A percentile compares a stretch with the other conserved stretches of the same genome.
Evolutionary conservation across 2,797 vertebrate species (phyloP).

Genomic region (Anolis apletophallus): DNA sequence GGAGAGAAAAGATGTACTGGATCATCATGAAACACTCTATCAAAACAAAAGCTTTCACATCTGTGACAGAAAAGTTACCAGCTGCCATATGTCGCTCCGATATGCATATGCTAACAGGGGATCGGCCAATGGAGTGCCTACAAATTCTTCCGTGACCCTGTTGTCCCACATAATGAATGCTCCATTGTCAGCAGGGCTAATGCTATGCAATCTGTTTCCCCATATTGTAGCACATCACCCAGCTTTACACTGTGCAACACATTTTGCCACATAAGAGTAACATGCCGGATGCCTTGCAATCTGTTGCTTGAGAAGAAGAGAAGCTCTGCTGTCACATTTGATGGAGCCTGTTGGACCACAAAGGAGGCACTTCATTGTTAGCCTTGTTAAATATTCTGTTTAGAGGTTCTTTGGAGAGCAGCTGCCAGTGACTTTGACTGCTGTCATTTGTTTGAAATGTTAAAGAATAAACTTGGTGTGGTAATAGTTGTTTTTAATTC

Average conservation of each 20-base stretch:
- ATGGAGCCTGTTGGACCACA: slow-evolving; percentile 44
- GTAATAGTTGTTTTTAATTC: no score
- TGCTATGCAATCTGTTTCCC: slow-evolving; percentile 62
- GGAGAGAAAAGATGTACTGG: slow-evolving; percentile 25
- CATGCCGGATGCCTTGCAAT: slow-evolving; percentile 56
- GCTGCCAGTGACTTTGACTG: slow-evolving; percentile 29
- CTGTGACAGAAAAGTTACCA: slow-evolving; percentile 63
- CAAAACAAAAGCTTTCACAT: slow-evolving; percentile 67
- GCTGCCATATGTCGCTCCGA: slow-evolving; percentile 68
- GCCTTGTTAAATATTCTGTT: slow-evolving; percentile 15
- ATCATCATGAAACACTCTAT: slow-evolving; percentile 19
- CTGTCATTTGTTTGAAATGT: neutral
- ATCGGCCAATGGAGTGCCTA: slow-evolving; percentile 46
- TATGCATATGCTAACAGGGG: slow-evolving; percentile 61
- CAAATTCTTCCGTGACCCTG: slow-evolving; percentile 49
- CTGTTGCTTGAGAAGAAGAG: slow-evolving; percentile 52
- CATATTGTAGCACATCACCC: slow-evolving; percentile 48
- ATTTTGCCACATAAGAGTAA: slow-evolving; percentile 54
- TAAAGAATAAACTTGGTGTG: no score
- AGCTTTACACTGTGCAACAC: neutral
- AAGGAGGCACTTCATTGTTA: slow-evolving; percentile 47
- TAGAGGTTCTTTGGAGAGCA: slow-evolving; percentile 40
- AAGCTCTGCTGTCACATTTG: slow-evolving; percentile 51
- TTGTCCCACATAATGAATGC: slow-evolving; percentile 63
- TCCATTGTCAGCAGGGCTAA: slow-evolving; percentile 54